These are phyloP conservation scores for Geophilus truncorum DNA, from an alignment of 2,888 invertebrate species.

Conservation along the genomic window DNA sequence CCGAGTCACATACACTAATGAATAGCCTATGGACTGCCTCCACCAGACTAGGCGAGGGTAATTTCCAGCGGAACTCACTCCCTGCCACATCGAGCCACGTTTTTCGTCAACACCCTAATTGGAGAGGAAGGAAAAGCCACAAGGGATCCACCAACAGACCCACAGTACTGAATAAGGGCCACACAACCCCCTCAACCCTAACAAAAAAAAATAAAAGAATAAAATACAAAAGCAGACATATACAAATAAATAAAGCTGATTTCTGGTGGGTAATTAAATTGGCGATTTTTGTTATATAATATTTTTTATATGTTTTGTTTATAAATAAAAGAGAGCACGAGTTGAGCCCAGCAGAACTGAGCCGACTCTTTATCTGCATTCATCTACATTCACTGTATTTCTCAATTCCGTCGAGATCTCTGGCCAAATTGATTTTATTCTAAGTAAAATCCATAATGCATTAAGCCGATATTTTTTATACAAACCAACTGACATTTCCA, in stretches of 20 bases:
- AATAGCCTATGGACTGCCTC: neutral
- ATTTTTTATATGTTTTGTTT: neutral
- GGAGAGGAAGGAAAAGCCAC: slow-evolving; percentile 14
- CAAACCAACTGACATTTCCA: slow-evolving; percentile 11
- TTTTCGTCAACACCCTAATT: slow-evolving; percentile 17
- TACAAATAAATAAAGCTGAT: neutral
- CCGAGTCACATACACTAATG: slow-evolving; percentile 11
- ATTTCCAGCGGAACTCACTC: slow-evolving; percentile 5
- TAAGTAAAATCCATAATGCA: slow-evolving; percentile 13
- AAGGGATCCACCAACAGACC: slow-evolving; percentile 9
- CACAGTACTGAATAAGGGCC: neutral
- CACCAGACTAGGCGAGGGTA: neutral
- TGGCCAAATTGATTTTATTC: slow-evolving; percentile 17
- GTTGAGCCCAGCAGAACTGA: neutral
- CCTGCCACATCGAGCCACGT: slow-evolving; percentile 8
- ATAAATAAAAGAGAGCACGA: neutral
- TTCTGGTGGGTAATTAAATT: no score
- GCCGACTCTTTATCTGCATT: neutral
- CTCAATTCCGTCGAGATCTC: slow-evolving; percentile 5
- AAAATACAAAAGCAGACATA: neutral
- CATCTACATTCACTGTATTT: neutral
- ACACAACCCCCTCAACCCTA: neutral
- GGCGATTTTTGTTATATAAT: no score
- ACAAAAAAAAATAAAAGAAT: neutral
- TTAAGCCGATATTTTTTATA: slow-evolving; percentile 18